phyloP scores from a whole-genome alignment of 2,113 vertebrate genomes.

The Oncorhynchus mykiss region DNA sequence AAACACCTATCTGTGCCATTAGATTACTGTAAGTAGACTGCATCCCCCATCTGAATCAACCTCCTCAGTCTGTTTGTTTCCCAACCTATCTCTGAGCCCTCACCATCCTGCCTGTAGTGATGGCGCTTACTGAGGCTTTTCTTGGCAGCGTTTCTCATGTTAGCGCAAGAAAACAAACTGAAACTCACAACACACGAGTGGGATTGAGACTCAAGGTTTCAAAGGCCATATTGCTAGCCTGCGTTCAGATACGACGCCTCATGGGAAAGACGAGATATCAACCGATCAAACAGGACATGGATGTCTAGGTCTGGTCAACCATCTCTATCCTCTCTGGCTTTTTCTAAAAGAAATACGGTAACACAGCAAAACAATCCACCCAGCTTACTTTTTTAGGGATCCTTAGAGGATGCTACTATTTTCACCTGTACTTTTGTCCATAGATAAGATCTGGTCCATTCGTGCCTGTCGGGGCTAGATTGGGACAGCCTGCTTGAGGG shows the following conservation, averaged over 20 bases:
- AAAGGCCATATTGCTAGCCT: no score
- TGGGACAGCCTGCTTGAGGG: neutral
- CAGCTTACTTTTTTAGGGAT: neutral
- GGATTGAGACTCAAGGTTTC: no score
- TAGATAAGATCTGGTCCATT: neutral
- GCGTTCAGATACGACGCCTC: no score
- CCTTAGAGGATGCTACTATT: neutral
- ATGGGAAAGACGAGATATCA: no score
- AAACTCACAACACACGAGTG: no score
- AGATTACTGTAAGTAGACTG: slow-evolving; percentile 25
- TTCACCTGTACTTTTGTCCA: neutral
- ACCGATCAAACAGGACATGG: no score
- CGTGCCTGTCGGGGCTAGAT: neutral
- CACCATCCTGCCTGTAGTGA: neutral
- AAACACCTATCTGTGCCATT: neutral
- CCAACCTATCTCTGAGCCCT: slow-evolving; percentile 10
- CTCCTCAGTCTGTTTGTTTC: slow-evolving; percentile 13
- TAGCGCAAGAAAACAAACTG: neutral
- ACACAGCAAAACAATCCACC: neutral
- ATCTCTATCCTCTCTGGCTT: no score
- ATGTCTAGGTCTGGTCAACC: no score
- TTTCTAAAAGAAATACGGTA: neutral
- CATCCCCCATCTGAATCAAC: no score
- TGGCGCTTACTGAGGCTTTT: neutral
- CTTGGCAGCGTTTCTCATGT: neutral